Evolutionary conservation across 2,113 vertebrate species (phyloP).

Genomic region (Gymnorhina tibicen): DNA sequence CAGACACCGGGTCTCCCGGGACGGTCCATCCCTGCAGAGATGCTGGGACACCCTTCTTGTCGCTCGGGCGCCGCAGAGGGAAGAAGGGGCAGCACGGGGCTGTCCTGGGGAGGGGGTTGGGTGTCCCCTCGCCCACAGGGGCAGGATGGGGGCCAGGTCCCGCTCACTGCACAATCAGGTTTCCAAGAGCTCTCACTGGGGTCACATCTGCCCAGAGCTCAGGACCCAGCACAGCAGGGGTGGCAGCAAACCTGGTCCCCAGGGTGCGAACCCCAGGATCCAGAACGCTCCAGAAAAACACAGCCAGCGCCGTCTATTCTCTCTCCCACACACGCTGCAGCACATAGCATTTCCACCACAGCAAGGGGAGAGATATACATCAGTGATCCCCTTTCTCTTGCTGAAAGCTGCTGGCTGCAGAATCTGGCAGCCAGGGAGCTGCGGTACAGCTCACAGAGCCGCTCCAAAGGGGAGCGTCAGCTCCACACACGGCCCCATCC

Average conservation of each 20-base stretch:
- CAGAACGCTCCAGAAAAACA: background rate
- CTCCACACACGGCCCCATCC: background rate
- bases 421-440: background rate
- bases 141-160: background rate
- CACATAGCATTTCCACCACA: background rate
- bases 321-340: background rate
- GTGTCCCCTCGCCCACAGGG: rapidly evolving
- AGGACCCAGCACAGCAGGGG: background rate
- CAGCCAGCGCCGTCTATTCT: background rate
- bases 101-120: background rate
- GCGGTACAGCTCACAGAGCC: background rate
- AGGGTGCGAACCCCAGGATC: background rate
- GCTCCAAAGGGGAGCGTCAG: background rate
- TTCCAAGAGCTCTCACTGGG: background rate
- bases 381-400: background rate
- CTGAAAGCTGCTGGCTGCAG: constrained; percentile 38
- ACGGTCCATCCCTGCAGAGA: background rate
- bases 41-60: background rate
- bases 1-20: background rate
- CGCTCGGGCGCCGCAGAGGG: rapidly evolving
- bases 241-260: background rate
- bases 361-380: background rate
- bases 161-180: rapidly evolving
- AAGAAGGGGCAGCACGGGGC: background rate
- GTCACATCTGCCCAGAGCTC: background rate